phyloP scores from a whole-genome alignment of 2,113 vertebrate species.

The Columba livia region DNA sequence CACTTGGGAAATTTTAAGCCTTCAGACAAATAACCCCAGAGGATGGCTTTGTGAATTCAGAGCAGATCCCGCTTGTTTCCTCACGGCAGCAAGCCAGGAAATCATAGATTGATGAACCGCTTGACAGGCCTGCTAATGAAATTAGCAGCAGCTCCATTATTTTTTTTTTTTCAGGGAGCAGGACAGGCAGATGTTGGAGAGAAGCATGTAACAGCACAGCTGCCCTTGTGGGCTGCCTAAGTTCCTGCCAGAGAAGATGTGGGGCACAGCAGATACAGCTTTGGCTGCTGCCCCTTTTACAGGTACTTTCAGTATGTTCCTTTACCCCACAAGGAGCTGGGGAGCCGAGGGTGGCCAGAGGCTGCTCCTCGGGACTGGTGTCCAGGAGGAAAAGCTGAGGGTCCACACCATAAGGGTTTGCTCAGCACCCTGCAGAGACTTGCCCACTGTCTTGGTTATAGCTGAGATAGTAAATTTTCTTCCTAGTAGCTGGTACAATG shows the following conservation, averaged over 20 bases:
- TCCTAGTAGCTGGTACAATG: too few relatives aligned
- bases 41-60: constrained; percentile 11
- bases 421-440: fast-evolving
- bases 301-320: fast-evolving
- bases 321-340: neutral
- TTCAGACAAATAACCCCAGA: constrained; percentile 1
- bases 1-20: constrained; percentile 9
- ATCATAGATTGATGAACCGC: constrained; percentile 32
- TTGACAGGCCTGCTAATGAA: constrained; percentile 50
- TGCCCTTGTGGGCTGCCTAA: neutral
- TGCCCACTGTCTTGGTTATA: neutral
- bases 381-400: neutral
- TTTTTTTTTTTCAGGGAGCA: neutral
- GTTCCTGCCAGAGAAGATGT: fast-evolving
- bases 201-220: neutral
- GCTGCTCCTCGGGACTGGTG: neutral
- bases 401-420: neutral
- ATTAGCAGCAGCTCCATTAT: constrained; percentile 6
- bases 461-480: too few relatives aligned
- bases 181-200: neutral
- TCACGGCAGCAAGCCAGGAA: constrained; percentile 16
- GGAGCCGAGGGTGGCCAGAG: neutral
- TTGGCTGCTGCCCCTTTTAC: neutral
- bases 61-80: constrained; percentile 36
- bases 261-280: neutral